Base-by-base conservation (phyloP, 2,888 invertebrate genomes). In the Axea sp. region DNA sequence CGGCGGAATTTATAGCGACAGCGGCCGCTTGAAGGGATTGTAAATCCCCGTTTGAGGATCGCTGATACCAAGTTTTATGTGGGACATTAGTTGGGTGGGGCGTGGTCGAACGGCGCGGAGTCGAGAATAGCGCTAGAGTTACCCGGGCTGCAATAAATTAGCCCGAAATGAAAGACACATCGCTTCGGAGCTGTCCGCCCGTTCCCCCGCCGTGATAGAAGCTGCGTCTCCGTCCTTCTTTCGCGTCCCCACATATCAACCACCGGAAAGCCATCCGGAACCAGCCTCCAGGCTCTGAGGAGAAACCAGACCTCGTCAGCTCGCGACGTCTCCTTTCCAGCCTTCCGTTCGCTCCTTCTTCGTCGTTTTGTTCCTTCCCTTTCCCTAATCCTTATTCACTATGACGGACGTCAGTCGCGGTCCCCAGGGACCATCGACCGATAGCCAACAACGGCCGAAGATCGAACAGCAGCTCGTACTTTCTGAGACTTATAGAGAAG, bases 21-120 rank as follows among this genome's bases (percentile, higher is more conserved):
- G 84, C 82, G 82, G 74, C 83, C 83, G 87, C 86, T 87, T 87
- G 86, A 86, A 87, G 87, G 86, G 87, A 87, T 87, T 87, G 87
- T 87, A 87, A 87, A 87, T 87, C 87, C 87, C 86, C 86, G 86
- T 87, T 87, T 87, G 87, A 86, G 86, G 87, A 87, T 87, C 85
- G 87, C 87, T 87, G 87, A 87, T 87, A 86, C 86, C 86, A 86
- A 87, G 87, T 87, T 87, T 87, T 87, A 87, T 87, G 87, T 86
- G 85, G 86, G 86, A 87, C 87, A 87, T 87, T 87, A 87, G 87
- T 86, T 83, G 86, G 86, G 83, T 83, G 85, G 85, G 87, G 87
- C 86, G 87, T 87, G 87, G 87, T 82, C 82, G 82, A 83, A 84
- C 82, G 84, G 73, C 39, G 75, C 51, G 49, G 78, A 77, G 78